phyloP scores from a whole-genome alignment of 2,888 invertebrate species.

The Agonopterix heracliana region DNA sequence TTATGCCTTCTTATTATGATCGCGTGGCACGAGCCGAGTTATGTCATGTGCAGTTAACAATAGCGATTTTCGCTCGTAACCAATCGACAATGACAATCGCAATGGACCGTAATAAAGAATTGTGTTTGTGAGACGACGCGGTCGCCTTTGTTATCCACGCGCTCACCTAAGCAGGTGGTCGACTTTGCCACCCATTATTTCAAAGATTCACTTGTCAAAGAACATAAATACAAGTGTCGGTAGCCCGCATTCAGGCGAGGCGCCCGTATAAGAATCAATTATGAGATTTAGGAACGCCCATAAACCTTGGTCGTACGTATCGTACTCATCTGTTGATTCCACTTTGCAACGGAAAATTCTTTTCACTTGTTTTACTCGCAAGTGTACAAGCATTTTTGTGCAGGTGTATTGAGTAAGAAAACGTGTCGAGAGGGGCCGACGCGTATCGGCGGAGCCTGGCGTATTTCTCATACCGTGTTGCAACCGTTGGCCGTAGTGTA shows the following conservation, averaged over 20 bases:
- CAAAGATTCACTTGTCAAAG: conserved; percentile 18
- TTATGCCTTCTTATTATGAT: conserved; percentile 31
- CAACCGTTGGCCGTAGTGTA: conserved; percentile 57
- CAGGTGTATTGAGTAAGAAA: conserved; percentile 57
- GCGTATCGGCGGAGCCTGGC: conserved; percentile 54
- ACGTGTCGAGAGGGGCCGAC: conserved; percentile 66
- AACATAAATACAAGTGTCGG: conserved; percentile 17
- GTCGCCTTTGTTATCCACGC: conserved; percentile 43
- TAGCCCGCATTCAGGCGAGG: conserved; percentile 44
- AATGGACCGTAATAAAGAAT: conserved; percentile 46
- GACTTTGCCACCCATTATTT: conserved; percentile 28
- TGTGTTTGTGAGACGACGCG: conserved; percentile 37
- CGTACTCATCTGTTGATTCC: conserved; percentile 14
- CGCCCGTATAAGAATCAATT: conserved; percentile 58
- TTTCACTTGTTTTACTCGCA: conserved; percentile 2
- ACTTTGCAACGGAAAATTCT: not conserved
- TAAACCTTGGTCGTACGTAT: conserved; percentile 29
- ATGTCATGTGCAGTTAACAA: conserved; percentile 50
- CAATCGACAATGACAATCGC: conserved; percentile 50
- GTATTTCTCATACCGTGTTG: conserved; percentile 67
- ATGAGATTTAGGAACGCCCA: conserved; percentile 38
- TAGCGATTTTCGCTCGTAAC: conserved; percentile 47
- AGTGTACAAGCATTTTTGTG: conserved; percentile 23
- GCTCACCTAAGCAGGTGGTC: conserved; percentile 45
- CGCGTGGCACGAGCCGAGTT: conserved; percentile 43